Base-by-base conservation (phyloP, 2,888 invertebrate genomes). In the Brenthis hecate region DNA sequence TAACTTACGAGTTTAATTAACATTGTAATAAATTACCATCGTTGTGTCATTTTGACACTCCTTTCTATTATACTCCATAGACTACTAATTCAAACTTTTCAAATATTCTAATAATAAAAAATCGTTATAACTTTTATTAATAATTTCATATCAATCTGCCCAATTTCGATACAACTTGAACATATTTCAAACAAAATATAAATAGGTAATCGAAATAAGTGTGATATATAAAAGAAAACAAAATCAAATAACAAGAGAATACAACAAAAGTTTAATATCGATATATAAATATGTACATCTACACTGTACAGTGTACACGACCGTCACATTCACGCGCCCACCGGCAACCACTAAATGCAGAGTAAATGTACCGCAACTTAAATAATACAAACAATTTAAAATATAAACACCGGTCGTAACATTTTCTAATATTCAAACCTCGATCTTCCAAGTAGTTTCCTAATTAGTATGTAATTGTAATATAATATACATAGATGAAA, bases 211-310 rank as follows among this genome's bases (percentile, higher is more conserved):
- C 53, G 50, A 43, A 13, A 55, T 23, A 47, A 61, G 50, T 11
- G 13, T 28, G 50, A 16, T n/a, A 13, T 50, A 51, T 6, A 36
- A 62, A 57, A 69, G 65, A 72, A 72, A 80, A 78, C 76, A 77
- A 81, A 79, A 82, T 73, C 79, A 77, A 78, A 79, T 78, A 81
- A 80, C 80, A 77, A 76, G 73, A 78, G 77, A 80, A 73, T 79
- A 79, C 74, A 83, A 82, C 79, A 85, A 81, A 85, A 84, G 79
- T 86, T 89, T 89, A 89, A 90, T 90, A 86, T 83, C 78, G 81
- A 87, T 68, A 74, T 36, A 51, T 47, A 68, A 62, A 66, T 73
- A 85, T 85, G 80, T 87, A 87, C 86, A 88, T 79, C 76, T 78
- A 68, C 71, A 72, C 68, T 65, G 72, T 56, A 73, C 71, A 72